phyloP scores from a whole-genome alignment of 2,797 vertebrate genomes.

The Oceanodroma leucorhoa region DNA sequence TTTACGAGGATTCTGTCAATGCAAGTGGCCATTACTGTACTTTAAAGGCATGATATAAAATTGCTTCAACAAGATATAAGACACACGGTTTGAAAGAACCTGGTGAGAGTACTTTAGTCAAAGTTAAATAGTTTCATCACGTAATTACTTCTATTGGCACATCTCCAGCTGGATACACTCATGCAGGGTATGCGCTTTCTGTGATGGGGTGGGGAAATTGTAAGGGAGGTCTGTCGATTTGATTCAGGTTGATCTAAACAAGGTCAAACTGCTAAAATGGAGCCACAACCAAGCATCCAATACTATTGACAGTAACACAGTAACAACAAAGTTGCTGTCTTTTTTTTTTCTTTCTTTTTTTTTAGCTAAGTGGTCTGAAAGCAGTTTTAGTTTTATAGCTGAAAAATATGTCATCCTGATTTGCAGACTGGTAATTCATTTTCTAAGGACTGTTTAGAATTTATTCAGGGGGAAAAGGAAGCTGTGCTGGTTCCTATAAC shows the following conservation, averaged over 20 bases:
- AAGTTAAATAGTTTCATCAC: constrained; percentile 84
- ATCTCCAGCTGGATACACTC: constrained; percentile 75
- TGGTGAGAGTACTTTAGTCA: constrained; percentile 84
- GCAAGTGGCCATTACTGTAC: constrained; percentile 83
- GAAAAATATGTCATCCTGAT: constrained; percentile 71
- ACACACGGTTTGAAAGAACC: constrained; percentile 81
- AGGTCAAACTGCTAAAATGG: constrained; percentile 70
- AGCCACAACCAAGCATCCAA: constrained; percentile 56
- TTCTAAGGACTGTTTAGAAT: constrained; percentile 77
- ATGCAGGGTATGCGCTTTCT: constrained; percentile 53
- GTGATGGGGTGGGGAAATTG: constrained; percentile 49
- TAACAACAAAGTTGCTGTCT: constrained; percentile 43
- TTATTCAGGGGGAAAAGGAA: constrained; percentile 73
- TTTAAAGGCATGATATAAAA: constrained; percentile 85
- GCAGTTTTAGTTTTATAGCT: constrained; percentile 69
- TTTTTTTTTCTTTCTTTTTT: background rate
- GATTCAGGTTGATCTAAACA: constrained; percentile 66
- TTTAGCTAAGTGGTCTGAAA: constrained; percentile 66
- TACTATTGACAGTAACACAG: constrained; percentile 47
- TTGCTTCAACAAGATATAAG: constrained; percentile 83
- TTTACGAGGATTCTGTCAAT: constrained; percentile 85
- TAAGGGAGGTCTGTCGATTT: constrained; percentile 45
- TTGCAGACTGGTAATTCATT: constrained; percentile 71
- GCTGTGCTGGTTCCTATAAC: constrained; percentile 65
- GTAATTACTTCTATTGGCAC: constrained; percentile 83